Base-by-base conservation (phyloP, 2,113 vertebrate genomes). In the Paramormyrops kingsleyae region DNA sequence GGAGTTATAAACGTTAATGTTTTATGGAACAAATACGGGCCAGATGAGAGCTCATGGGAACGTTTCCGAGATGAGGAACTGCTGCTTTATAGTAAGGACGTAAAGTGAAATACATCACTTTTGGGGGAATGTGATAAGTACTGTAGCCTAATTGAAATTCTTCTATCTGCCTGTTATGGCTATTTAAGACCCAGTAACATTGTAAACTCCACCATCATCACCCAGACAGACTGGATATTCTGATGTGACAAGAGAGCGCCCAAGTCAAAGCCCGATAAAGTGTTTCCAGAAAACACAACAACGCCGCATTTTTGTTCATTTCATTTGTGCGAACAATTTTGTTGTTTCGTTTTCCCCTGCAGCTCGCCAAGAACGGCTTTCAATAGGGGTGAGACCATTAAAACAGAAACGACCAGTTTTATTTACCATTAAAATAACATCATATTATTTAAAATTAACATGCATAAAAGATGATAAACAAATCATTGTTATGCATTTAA, bases 21-120 rank as follows among this genome's bases (percentile, higher is more conserved):
- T 91, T 89, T 35, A 88, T 90, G 88, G 84, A 88, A 62, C 24
- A 70, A 53, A 39, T 21, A 56, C n/a, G 0, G 42, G 62, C 89
- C 88, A 88, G 87, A 46, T 19, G 90, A 15, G 83, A 24, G 19
- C 83, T 50, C 52, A 9, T 52, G 46, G 87, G 39, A 27, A 27
- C 12, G 44, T 74, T 83, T 74, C 52, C 3, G 31, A 87, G 8
- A 77, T 42, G 15, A 27, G 59, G 50, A 13, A 9, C 9, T 24
- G 2, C 35, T 85, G 66, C 74, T 59, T 39, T 77, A 39, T 39
- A 15, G 53, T 87, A 70, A 13, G 87, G 53, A 85, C 53, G 4
- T 27, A 47, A 12, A 66, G 74, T 24, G 19, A 85, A 49, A 10
- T 19, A 24, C 19, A 44, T 44, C 83, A 91, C 27, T 80, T 31